phyloP scores from a whole-genome alignment of 2,797 vertebrate genomes.

The Sebastes matsubarae region DNA sequence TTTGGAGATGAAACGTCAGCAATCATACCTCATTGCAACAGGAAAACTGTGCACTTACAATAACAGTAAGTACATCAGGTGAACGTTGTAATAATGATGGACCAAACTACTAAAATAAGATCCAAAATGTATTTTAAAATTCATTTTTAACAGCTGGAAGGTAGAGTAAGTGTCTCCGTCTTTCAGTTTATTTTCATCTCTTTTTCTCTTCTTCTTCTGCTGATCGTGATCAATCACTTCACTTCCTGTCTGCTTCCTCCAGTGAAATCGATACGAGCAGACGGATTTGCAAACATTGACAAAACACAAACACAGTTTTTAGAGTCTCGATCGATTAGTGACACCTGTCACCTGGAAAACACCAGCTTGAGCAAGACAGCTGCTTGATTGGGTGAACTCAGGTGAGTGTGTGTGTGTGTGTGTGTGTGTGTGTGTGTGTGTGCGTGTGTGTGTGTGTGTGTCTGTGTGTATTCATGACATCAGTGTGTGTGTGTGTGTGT shows the following conservation, averaged over 20 bases:
- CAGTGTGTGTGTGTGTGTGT: not conserved
- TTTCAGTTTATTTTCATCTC: not conserved
- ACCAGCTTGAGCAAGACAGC: not conserved
- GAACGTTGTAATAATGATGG: too few relatives aligned
- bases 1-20: too few relatives aligned
- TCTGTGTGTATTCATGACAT: not conserved
- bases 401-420: not conserved
- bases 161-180: not conserved
- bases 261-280: not conserved
- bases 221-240: not conserved
- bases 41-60: too few relatives aligned
- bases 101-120: too few relatives aligned
- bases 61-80: too few relatives aligned
- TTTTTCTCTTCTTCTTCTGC: constrained; percentile 3
- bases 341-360: constrained; percentile 22
- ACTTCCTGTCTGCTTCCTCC: not conserved
- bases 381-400: not conserved
- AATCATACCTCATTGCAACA: too few relatives aligned
- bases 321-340: constrained; percentile 15
- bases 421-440: not conserved
- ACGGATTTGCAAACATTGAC: constrained; percentile 12
- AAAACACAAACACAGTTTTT: not conserved
- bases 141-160: rapidly evolving
- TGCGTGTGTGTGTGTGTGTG: not conserved
- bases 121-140: too few relatives aligned